Conservation (phyloP, 2,113 vertebrate species). For the Pholis gunnellus region DNA sequence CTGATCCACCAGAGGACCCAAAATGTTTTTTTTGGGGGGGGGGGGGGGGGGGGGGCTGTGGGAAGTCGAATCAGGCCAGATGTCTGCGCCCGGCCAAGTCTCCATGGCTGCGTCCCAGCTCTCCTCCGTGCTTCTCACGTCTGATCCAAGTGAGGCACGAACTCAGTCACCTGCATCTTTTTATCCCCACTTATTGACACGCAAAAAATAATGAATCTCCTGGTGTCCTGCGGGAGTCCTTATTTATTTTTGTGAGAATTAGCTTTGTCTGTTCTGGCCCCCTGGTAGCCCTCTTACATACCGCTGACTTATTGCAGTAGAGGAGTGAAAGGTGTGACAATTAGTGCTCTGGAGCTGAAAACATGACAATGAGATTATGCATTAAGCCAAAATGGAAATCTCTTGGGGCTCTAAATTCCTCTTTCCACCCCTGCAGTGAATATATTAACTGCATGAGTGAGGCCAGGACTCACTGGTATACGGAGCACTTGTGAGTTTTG, state of each 20-base stretch:
- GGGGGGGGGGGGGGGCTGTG: conserved; percentile 28
- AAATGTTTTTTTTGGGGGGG: conserved; percentile 34
- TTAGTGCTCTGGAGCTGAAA: not conserved
- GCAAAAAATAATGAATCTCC: not conserved
- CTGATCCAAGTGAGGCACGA: conserved; percentile 23
- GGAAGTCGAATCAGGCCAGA: conserved; percentile 61
- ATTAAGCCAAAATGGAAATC: not conserved
- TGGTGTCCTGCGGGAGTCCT: not conserved
- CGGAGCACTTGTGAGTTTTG: conserved; percentile 20
- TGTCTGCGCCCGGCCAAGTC: conserved; percentile 39
- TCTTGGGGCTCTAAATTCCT: conserved; percentile 41
- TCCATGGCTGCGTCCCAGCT: conserved; percentile 39
- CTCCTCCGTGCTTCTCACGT: conserved; percentile 18
- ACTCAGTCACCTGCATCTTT: conserved; percentile 45
- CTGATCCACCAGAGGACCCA: conserved; percentile 54
- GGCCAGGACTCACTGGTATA: conserved; percentile 3
- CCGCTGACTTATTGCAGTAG: not conserved
- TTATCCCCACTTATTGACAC: not conserved
- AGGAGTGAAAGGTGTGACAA: not conserved
- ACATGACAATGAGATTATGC: conserved; percentile 8
- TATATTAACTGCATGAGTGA: conserved; percentile 43
- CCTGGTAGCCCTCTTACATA: not conserved
- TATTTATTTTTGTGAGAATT: not conserved
- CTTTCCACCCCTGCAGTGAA: conserved; percentile 38
- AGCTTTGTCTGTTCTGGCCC: not conserved